Conservation (phyloP, 92 coral and sea anemone species). For the Pocillopora grandis region DNA sequence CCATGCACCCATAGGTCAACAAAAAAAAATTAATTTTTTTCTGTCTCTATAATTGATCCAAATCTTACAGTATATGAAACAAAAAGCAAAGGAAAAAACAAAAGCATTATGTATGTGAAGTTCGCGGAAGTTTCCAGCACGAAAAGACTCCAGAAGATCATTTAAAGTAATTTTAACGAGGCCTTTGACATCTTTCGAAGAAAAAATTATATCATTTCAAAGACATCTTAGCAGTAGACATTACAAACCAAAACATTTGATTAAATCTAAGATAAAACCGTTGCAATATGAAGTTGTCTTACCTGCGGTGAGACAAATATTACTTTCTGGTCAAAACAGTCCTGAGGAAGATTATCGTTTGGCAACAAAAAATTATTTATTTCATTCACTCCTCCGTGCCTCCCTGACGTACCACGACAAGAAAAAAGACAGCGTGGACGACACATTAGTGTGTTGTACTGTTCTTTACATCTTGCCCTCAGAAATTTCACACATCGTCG, state of each 20-base stretch:
- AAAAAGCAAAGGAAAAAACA: too few relatives aligned
- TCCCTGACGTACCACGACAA: background rate
- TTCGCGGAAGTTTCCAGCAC: too few relatives aligned
- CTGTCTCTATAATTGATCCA: background rate
- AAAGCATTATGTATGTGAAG: too few relatives aligned
- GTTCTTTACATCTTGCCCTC: background rate
- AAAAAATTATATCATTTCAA: background rate
- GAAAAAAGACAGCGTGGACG: background rate
- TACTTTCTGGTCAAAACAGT: constrained; percentile 5
- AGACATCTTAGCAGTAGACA: background rate
- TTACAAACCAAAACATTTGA: background rate
- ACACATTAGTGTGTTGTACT: background rate
- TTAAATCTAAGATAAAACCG: background rate
- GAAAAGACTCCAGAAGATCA: background rate
- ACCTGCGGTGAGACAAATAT: background rate
- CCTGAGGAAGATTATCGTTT: background rate
- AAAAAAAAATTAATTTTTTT: too few relatives aligned
- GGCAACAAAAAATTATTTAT: background rate
- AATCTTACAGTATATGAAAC: background rate
- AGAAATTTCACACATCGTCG: background rate
- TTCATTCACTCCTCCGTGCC: background rate
- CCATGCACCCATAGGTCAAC: too few relatives aligned
- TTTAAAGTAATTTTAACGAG: background rate
- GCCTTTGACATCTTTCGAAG: background rate
- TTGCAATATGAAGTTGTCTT: background rate